Base-by-base conservation (phyloP, 2,113 vertebrate species). In the Phaethornis superciliosus region DNA sequence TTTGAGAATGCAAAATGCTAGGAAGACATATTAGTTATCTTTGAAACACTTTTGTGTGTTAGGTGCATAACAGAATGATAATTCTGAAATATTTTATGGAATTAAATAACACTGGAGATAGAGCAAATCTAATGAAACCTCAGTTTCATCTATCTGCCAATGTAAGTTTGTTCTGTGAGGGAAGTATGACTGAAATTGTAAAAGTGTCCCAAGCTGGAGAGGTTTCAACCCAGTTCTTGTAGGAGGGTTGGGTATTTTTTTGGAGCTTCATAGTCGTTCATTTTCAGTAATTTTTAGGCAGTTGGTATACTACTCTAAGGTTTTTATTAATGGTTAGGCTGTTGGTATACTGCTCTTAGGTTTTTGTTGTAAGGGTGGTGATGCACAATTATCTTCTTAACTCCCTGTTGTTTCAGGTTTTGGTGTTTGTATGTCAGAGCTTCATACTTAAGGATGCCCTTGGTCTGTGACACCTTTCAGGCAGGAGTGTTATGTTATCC, bases 41-140 rank as follows among this genome's bases (percentile, higher is more conserved):
- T 81, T 76, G 37, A 62, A 91, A 74, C 47, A 24, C 26, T 88
- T 79, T 30, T 55, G 32, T 79, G 35, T 85, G 60, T 46, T 91
- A 69, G 83, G 58, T 77, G 35, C 42, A 5, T 58, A 62, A 47
- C 24, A 28, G 90, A 74, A 74, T 60, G 86, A 46, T 87, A 94
- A 89, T 64, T 65, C 42, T 60, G 70, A 93, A 68, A 67, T 32
- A 58, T 84, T 93, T 69, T 88, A 81, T 75, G 84, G 76, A 93
- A 89, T 76, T 92, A 85, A 78, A 93, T 82, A 72, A 68, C 86
- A 47, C 28, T 72, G 18, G 54, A 68, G 60, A 83, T 84, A 69
- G 63, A 12, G 28, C 14, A 72, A 69, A 70, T 69, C 42, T 64
- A 40, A 64, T 37, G 54, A 81, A 89, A 63, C 37, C 63, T 69